phyloP scores from a whole-genome alignment of 2,113 vertebrate species.

The Saguinus midas region DNA sequence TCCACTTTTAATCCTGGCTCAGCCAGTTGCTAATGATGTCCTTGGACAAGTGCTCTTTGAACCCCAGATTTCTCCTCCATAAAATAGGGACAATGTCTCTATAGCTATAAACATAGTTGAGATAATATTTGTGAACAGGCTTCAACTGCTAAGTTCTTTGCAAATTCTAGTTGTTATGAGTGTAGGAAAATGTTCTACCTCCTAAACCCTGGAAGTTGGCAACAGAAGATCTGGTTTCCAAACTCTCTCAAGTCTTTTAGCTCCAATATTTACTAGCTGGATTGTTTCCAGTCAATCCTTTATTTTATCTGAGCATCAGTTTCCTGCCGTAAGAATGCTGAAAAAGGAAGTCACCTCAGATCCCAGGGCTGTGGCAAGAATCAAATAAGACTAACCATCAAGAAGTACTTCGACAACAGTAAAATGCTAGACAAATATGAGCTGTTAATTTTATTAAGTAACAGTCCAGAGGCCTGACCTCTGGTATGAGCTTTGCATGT shows the following conservation, averaged over 20 bases:
- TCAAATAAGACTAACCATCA: constrained; percentile 26
- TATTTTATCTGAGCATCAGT: neutral
- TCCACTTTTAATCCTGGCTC: neutral
- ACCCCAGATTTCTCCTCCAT: neutral
- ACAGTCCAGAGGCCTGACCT: constrained; percentile 40
- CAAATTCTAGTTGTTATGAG: neutral
- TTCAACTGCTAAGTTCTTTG: neutral
- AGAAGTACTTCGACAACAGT: constrained; percentile 41
- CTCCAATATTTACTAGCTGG: neutral
- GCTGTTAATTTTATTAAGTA: constrained; percentile 69
- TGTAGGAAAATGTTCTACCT: neutral
- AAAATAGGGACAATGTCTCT: neutral
- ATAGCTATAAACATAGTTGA: neutral
- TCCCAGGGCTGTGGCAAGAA: constrained; percentile 9
- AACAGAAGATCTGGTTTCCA: neutral
- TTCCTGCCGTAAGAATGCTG: neutral
- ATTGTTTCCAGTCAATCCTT: neutral
- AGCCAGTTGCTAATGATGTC: neutral
- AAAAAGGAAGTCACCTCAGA: constrained; percentile 29
- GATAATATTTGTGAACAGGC: neutral
- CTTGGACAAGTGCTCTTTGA: neutral
- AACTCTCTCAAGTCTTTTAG: neutral
- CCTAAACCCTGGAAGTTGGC: neutral
- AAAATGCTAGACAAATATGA: constrained; percentile 64
- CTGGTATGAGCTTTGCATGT: constrained; percentile 21